phyloP scores from a whole-genome alignment of 2,888 invertebrate species.

The Diarsia rubi region DNA sequence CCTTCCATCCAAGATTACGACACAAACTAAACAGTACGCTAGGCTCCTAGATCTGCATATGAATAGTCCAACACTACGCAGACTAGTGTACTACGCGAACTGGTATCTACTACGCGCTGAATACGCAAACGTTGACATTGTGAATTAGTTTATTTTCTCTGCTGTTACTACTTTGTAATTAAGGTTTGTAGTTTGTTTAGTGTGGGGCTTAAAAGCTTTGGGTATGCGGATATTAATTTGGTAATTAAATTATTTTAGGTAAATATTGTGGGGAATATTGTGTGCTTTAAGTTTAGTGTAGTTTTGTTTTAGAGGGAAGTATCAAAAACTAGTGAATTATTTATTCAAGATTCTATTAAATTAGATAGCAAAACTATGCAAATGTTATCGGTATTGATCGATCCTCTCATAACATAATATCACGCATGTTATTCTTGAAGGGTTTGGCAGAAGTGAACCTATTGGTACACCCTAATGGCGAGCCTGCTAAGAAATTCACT shows the following conservation, averaged over 20 bases:
- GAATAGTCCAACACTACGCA: constrained; percentile 41
- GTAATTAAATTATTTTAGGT: constrained; percentile 29
- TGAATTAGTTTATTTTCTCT: constrained; percentile 35
- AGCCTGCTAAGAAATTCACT: no score
- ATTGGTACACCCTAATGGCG: no score
- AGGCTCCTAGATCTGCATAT: constrained; percentile 47
- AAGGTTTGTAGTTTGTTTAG: constrained; percentile 37
- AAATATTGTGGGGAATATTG: constrained; percentile 12
- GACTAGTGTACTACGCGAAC: background rate
- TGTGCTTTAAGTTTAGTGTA: background rate
- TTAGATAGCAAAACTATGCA: background rate
- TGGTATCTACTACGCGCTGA: constrained; percentile 32
- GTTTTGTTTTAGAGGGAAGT: background rate
- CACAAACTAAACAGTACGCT: constrained; percentile 44
- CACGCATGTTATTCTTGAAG: no score
- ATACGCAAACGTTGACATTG: constrained; percentile 52
- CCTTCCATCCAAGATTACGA: constrained; percentile 46
- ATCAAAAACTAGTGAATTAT: background rate
- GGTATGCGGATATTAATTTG: constrained; percentile 34
- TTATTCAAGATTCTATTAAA: background rate
- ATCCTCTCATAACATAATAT: no score
- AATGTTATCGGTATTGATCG: no score
- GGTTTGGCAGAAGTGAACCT: no score
- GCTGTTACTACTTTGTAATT: constrained; percentile 47
- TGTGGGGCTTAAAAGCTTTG: constrained; percentile 30